Evolutionary conservation across 2,888 invertebrate species (phyloP).

Genomic region (Papilio gigon): DNA sequence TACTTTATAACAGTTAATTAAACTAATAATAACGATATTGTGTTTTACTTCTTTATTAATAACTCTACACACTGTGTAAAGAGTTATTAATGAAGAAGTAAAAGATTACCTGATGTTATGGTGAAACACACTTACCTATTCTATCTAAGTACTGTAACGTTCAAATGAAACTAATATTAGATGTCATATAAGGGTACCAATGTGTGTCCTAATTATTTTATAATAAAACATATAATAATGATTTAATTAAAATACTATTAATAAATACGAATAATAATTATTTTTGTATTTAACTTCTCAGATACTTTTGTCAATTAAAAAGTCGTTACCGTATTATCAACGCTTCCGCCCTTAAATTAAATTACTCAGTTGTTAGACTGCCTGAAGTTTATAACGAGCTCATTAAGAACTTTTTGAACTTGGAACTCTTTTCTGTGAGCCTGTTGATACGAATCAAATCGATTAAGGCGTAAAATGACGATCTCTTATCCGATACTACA

Average conservation of each 20-base stretch:
- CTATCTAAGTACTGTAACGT: no score
- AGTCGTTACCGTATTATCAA: not conserved
- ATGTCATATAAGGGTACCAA: no score
- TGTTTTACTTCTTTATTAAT: not conserved
- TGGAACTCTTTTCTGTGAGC: constrained; percentile 52
- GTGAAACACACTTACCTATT: no score
- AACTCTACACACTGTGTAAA: not conserved
- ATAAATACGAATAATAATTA: not conserved
- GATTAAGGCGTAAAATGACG: constrained; percentile 42
- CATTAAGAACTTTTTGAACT: constrained; percentile 57
- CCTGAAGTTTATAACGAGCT: constrained; percentile 71
- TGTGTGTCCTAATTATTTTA: no score
- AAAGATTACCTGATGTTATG: no score
- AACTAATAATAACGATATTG: not conserved
- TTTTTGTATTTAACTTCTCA: not conserved
- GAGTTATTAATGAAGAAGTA: no score
- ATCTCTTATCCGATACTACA: not conserved
- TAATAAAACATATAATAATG: no score
- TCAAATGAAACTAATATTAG: no score
- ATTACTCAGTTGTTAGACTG: constrained; percentile 44
- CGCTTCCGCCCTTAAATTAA: constrained; percentile 34
- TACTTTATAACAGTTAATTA: constrained; percentile 1
- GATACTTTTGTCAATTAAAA: constrained; percentile 1
- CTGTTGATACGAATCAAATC: constrained; percentile 46
- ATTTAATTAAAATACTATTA: no score